These are phyloP conservation scores for Malurus cyaneus DNA, from an alignment of 2,113 vertebrate genomes.

Conservation along the genomic window DNA sequence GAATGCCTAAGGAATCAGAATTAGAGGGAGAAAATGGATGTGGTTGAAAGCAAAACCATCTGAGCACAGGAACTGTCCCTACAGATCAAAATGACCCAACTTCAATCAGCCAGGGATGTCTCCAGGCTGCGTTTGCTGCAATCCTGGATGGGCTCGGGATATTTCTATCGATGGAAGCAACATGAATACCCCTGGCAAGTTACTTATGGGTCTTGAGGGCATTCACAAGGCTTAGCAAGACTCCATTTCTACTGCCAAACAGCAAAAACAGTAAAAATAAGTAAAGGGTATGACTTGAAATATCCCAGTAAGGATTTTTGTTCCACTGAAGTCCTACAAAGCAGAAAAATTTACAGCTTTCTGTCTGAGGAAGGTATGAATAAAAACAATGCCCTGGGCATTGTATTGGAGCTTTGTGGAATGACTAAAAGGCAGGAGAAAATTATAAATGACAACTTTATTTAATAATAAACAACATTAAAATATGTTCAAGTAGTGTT, in stretches of 20 bases:
- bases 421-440: neutral
- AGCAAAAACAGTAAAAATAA: neutral
- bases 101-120: neutral
- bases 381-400: neutral
- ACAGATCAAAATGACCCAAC: neutral
- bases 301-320: neutral
- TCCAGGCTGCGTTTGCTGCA: neutral
- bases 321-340: neutral
- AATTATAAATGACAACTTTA: neutral
- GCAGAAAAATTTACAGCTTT: neutral
- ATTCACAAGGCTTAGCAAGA: neutral
- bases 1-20: neutral
- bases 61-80: neutral
- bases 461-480: conserved; percentile 26
- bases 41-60: neutral
- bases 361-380: conserved; percentile 5
- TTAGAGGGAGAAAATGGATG: neutral
- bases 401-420: neutral
- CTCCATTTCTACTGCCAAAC: neutral
- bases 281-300: neutral
- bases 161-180: neutral
- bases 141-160: neutral
- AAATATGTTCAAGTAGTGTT: neutral
- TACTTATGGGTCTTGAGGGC: neutral
- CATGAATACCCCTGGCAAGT: neutral